phyloP scores from a whole-genome alignment of 2,888 invertebrate species.

The Eristalis intricaria region DNA sequence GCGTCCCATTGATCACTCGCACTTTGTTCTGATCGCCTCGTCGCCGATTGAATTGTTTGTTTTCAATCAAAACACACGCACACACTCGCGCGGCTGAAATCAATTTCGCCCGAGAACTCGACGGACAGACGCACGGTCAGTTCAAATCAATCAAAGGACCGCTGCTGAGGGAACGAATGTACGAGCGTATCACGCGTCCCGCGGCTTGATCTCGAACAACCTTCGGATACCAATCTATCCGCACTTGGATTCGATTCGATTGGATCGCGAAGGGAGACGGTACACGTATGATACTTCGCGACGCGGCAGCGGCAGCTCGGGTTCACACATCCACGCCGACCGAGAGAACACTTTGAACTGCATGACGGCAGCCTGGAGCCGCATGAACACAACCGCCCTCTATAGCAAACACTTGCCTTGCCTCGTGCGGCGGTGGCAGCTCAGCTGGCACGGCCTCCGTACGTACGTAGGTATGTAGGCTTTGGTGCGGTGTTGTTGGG shows the following conservation, averaged over 20 bases:
- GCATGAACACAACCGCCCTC: constrained; percentile 43
- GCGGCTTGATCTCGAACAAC: constrained; percentile 29
- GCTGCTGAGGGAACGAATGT: not conserved
- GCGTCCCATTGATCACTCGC: constrained; percentile 20
- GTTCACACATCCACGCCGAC: constrained; percentile 49
- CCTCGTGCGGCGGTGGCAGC: constrained; percentile 1
- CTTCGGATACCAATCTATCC: constrained; percentile 37
- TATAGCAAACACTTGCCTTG: not conserved
- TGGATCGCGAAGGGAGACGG: constrained; percentile 22
- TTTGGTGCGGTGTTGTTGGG: not conserved
- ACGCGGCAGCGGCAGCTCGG: not conserved
- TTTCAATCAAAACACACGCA: constrained; percentile 49
- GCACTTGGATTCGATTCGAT: constrained; percentile 36
- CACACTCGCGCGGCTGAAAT: constrained; percentile 24
- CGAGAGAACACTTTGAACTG: constrained; percentile 59
- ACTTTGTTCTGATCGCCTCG: constrained; percentile 12
- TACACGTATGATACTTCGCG: not conserved
- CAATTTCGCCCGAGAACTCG: constrained; percentile 32
- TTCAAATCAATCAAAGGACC: constrained; percentile 32
- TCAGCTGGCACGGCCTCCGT: not conserved
- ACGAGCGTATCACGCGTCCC: constrained; percentile 1
- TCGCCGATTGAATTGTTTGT: constrained; percentile 55
- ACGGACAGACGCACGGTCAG: constrained; percentile 7
- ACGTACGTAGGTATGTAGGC: too few relatives aligned
- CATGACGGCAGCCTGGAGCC: constrained; percentile 27